Conservation (phyloP, 2,797 vertebrate genomes). For the Choloepus didactylus region DNA sequence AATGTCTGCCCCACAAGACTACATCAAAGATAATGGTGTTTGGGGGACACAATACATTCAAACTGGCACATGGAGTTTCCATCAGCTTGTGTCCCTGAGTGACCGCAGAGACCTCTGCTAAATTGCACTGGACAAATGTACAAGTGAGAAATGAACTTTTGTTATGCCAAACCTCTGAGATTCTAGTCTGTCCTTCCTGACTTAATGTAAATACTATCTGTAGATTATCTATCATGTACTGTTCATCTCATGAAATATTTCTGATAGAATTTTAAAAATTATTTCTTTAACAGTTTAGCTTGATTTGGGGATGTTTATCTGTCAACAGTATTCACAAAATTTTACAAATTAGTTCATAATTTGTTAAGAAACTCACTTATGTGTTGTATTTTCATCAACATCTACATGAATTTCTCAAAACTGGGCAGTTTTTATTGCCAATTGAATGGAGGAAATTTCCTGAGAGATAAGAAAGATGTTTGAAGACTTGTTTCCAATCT, state of each 20-base stretch:
- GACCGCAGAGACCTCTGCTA: not conserved
- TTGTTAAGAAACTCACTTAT: conserved; percentile 28
- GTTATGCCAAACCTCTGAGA: not conserved
- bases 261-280: not conserved
- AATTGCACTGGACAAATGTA: not conserved
- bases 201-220: conserved; percentile 46
- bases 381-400: conserved; percentile 32
- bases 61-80: not conserved
- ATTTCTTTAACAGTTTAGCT: conserved; percentile 51
- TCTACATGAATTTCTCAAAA: conserved; percentile 44
- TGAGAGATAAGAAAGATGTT: conserved; percentile 37
- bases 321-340: not conserved
- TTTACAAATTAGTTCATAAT: conserved; percentile 32
- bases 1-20: no score
- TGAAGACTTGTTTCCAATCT: not conserved
- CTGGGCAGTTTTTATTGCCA: not conserved
- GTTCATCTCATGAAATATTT: not conserved
- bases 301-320: not conserved
- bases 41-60: no score
- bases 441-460: conserved; percentile 33
- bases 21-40: no score
- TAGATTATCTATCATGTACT: not conserved
- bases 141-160: conserved; percentile 5
- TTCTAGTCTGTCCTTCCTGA: conserved; percentile 15
- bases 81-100: conserved; percentile 11